Conservation (phyloP, 2,888 invertebrate species). For the Tenthredo mesomela region DNA sequence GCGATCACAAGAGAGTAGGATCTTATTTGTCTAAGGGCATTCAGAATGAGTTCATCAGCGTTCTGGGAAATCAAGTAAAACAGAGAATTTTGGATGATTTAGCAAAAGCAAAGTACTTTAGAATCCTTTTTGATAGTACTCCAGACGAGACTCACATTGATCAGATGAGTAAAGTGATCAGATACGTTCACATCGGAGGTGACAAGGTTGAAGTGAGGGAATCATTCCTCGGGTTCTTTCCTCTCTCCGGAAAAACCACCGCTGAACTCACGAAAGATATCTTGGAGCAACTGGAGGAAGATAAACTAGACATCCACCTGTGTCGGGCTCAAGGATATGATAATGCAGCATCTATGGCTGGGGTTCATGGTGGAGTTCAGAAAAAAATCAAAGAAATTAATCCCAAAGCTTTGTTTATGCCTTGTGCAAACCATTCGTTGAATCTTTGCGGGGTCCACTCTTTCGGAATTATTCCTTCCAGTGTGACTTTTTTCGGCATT, state of each 20-base stretch:
- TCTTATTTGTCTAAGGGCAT: constrained; percentile 43
- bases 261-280: too few relatives aligned
- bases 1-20: background rate
- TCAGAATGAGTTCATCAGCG: constrained; percentile 49
- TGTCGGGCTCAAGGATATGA: too few relatives aligned
- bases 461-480: too few relatives aligned
- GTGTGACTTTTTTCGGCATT: too few relatives aligned
- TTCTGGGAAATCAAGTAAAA: constrained; percentile 43
- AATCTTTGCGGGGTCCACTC: too few relatives aligned
- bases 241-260: background rate
- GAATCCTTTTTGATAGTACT: constrained; percentile 56
- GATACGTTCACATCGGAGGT: constrained; percentile 53
- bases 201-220: constrained; percentile 54
- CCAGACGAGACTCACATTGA: constrained; percentile 52
- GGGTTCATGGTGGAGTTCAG: too few relatives aligned
- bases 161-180: constrained; percentile 55
- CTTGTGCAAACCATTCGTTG: too few relatives aligned
- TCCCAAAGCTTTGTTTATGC: too few relatives aligned
- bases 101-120: constrained; percentile 50
- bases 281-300: too few relatives aligned
- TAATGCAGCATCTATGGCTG: too few relatives aligned
- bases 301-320: too few relatives aligned
- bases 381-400: too few relatives aligned
- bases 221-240: constrained; percentile 55
- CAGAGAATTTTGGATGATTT: constrained; percentile 42